phyloP scores from a whole-genome alignment of 2,113 vertebrate genomes.

The Megalops atlanticus region DNA sequence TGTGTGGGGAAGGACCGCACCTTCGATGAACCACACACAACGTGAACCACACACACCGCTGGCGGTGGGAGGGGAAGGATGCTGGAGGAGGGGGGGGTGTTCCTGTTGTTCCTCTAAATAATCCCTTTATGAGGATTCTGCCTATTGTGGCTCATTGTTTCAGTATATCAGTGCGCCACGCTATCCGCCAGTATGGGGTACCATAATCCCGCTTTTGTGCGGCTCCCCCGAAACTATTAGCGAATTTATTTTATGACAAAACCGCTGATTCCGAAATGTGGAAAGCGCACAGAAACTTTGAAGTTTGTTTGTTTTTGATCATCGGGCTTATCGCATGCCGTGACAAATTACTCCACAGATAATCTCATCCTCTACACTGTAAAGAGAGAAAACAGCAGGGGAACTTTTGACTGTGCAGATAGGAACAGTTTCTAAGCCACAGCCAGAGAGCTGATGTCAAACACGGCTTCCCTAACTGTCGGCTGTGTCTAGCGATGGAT shows the following conservation, averaged over 20 bases:
- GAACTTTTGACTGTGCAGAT: background rate
- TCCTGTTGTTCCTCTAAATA: constrained; percentile 31
- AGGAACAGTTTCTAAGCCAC: background rate
- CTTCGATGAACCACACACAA: constrained; percentile 35
- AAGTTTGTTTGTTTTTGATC: background rate
- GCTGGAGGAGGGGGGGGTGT: background rate
- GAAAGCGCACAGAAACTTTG: background rate
- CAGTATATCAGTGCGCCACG: constrained; percentile 13
- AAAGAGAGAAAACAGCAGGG: background rate
- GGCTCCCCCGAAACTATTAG: background rate
- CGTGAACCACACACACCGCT: constrained; percentile 15
- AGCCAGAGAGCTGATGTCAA: too few relatives aligned
- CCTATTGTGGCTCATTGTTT: constrained; percentile 29
- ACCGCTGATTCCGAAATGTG: background rate
- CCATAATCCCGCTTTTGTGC: background rate
- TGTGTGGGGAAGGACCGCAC: constrained; percentile 5
- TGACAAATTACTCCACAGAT: background rate
- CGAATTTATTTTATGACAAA: background rate
- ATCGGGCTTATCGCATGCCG: background rate
- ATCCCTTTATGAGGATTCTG: constrained; percentile 28
- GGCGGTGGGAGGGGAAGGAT: background rate
- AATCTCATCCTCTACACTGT: too few relatives aligned
- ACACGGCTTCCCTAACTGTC: too few relatives aligned
- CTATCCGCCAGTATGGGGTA: constrained; percentile 15
- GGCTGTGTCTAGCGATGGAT: too few relatives aligned